Base-by-base conservation (phyloP, 2,888 invertebrate genomes). In the Luperina nickerlii region DNA sequence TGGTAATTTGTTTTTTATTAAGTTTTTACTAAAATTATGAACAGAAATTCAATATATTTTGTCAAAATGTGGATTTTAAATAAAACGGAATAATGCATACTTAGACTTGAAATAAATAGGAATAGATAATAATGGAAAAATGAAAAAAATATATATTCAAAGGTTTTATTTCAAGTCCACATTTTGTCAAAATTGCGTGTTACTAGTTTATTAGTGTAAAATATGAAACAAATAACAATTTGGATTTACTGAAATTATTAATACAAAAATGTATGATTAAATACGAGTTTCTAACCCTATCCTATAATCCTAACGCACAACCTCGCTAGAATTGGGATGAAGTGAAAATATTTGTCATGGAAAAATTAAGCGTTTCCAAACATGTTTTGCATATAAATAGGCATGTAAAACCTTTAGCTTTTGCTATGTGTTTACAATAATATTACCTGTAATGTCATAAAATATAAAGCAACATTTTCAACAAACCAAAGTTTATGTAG, bases 1-100 rank as follows among this genome's bases (percentile, higher is more conserved):
- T 48, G 38, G 38, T 32, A 83, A 85, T 84, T 87, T 75, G 63
- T 71, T 71, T 81, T 63, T 66, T 66, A 75, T 79, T 69, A 74
- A 69, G 57, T 71, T 81, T 68, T 75, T 67, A 45, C 48, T 67
- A 24, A 68, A 76, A 54, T 80, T 77, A 11, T 15, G 20, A 48
- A 45, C 45, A 32, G n/a, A 32, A 32, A 42, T 51, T n/a, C 9
- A 32, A 32, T n/a, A 8, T 51, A 62, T 20, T 45, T 45, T n/a
- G 2, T 15, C 4, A 27, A 27, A 62, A 65, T 32, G 15, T 62
- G 32, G 6, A 32, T 0, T 65, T 13, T 3, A 18, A 67, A 67
- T 20, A 5, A 27, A 9, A 24, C 5, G 11, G 24, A 57, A 57
- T 4, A 57, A 57, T 24, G 24, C 24, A 57, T 9, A 57, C 57